phyloP scores from a whole-genome alignment of 2,113 vertebrate genomes.

The Canis aureus region DNA sequence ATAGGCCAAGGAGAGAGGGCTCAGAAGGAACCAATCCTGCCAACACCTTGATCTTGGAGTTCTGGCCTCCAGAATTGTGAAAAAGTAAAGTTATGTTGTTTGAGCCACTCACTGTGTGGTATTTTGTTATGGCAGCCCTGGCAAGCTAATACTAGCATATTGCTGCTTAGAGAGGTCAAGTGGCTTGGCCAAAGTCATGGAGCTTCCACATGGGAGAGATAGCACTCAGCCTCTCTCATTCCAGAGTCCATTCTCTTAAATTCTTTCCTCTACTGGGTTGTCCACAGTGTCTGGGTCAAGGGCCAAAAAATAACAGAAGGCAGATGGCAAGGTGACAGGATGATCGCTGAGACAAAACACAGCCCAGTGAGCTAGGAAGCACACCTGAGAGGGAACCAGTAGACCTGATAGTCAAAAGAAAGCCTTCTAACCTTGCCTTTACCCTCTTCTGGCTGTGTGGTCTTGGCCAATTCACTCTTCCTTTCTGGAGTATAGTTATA shows the following conservation, averaged over 20 bases:
- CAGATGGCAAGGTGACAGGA: not conserved
- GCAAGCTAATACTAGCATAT: not conserved
- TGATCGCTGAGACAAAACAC: not conserved
- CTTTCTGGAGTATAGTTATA: not conserved
- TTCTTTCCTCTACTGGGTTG: not conserved
- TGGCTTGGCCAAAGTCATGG: not conserved
- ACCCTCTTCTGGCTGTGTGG: not conserved
- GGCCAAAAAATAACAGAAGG: not conserved
- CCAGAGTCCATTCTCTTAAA: not conserved
- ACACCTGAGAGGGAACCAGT: not conserved
- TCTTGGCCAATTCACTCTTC: not conserved
- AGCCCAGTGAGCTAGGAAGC: not conserved
- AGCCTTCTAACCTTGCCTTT: not conserved
- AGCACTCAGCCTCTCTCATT: not conserved
- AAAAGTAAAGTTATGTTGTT: not conserved
- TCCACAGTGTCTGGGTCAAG: not conserved
- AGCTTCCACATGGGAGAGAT: not conserved
- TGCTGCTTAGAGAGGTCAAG: not conserved
- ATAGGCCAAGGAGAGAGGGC: not conserved
- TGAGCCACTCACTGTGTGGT: not conserved
- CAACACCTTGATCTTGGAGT: not conserved
- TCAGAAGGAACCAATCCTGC: not conserved
- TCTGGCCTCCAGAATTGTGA: not conserved
- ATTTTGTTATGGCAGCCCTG: not conserved
- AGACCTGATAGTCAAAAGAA: not conserved